A percentile compares a stretch with the other conserved stretches of the same genome.
phyloP scores from a whole-genome alignment of 2,113 vertebrate species.

The Bubalus kerabau region DNA sequence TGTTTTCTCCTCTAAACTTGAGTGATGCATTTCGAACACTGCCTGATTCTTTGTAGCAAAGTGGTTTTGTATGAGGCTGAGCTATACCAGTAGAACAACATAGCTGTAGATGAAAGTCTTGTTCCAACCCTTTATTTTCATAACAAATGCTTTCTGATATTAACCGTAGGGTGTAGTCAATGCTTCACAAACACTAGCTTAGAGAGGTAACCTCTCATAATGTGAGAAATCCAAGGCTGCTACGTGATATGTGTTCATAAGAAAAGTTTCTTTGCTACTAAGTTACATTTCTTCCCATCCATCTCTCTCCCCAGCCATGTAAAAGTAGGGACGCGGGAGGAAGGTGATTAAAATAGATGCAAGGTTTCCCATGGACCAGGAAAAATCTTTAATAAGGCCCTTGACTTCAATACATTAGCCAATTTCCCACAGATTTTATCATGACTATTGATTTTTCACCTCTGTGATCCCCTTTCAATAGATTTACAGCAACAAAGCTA shows the following conservation, averaged over 20 bases:
- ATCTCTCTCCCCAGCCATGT: background rate
- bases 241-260: background rate
- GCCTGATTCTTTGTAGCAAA: background rate
- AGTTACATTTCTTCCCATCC: background rate
- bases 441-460: slow-evolving; percentile 71
- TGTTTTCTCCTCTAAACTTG: background rate
- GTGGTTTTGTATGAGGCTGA: background rate
- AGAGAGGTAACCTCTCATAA: background rate
- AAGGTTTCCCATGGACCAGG: slow-evolving; percentile 8
- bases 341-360: background rate
- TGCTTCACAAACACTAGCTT: background rate
- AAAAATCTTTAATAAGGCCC: slow-evolving; percentile 65
- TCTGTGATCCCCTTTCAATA: slow-evolving; percentile 73
- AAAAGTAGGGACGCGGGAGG: background rate
- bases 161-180: background rate
- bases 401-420: slow-evolving; percentile 69
- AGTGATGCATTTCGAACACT: background rate
- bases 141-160: background rate
- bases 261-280: background rate
- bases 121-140: background rate
- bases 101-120: background rate
- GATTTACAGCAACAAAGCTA: slow-evolving; percentile 72
- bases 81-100: background rate
- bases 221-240: background rate
- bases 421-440: slow-evolving; percentile 74